Base-by-base conservation (phyloP, 2,888 invertebrate genomes). In the Epistrophella euchroma region DNA sequence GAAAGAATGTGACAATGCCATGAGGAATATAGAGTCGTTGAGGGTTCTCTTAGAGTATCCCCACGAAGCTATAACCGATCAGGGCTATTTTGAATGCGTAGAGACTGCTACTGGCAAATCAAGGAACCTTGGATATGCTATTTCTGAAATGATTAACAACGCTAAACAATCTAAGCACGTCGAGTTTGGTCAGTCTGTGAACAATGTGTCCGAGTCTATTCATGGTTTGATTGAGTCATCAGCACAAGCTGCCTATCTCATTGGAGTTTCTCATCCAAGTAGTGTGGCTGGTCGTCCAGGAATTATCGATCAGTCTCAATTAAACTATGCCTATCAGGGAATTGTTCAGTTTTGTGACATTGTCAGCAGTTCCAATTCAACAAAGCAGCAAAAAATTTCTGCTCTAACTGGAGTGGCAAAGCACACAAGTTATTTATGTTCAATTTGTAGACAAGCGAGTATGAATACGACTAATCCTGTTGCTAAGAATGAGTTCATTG, bases 401-500 rank as follows among this genome's bases (percentile, higher is more conserved):
- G 98, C 98, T 0, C 97, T 99, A 0, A 98, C 98, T 0, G 95
- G 96, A 86, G 97, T 99, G 66, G 99, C 99, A 15, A 98, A 98
- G 91, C 98, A 99, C 93, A 99, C 99, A 0, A 97, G 97, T 88
- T 96, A 98, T 9, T 94, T 99, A 68, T 99, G 99, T 93, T 98
- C 98, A 91, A 97, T 98, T 47, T 99, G 99, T 91, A 95, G 99
- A 37, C 95, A 96, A 71, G 99, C 99, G 0, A 98, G 98, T 37
- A 96, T 97, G 88, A 97, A 97, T 90, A 98, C 98, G 1, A 95
- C 94, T 78, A 97, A 97, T 92, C 97, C 98, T 0, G 96, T 97
- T 4, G 98, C 98, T 75, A 99, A 99, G 93, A 93, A 98, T 40
- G 98, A 98, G 92, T 99, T 99, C 92, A 98, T 99, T 73, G 98